Percentiles rank a stretch among this genome's conserved stretches.
These are phyloP conservation scores for Cylloceria caligata DNA, from an alignment of 2,888 invertebrate genomes.

Conservation along the genomic window DNA sequence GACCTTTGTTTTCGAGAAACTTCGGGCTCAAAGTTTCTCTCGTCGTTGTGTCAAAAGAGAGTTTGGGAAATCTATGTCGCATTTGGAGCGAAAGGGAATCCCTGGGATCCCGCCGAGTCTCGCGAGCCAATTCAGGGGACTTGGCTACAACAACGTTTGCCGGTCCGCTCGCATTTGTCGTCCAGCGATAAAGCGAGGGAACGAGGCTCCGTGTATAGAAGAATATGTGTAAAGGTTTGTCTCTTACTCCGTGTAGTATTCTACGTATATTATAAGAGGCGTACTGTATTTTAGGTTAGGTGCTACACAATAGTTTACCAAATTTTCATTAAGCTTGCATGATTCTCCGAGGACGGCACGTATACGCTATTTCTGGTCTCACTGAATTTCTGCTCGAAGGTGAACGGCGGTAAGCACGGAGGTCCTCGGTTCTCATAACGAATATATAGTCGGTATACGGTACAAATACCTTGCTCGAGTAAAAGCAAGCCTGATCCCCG, in stretches of 20 bases:
- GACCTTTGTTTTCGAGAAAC: neutral
- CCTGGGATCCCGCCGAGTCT: too few relatives aligned
- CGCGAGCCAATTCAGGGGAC: too few relatives aligned
- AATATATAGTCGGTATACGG: constrained; percentile 14
- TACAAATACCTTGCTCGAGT: constrained; percentile 39
- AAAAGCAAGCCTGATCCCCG: constrained; percentile 20
- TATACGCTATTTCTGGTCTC: neutral
- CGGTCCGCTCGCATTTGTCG: too few relatives aligned
- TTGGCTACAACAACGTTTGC: too few relatives aligned
- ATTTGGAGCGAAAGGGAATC: too few relatives aligned
- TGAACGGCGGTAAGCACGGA: constrained; percentile 2
- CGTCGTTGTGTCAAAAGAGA: neutral
- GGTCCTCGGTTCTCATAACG: constrained; percentile 10
- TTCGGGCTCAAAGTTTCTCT: neutral
- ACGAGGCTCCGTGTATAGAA: too few relatives aligned
- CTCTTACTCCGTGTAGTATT: too few relatives aligned
- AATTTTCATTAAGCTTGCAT: neutral
- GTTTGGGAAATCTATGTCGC: too few relatives aligned
- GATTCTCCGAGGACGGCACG: neutral
- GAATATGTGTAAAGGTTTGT: too few relatives aligned
- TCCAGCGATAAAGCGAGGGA: too few relatives aligned
- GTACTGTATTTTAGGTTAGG: neutral
- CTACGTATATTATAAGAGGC: too few relatives aligned
- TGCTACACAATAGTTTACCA: neutral
- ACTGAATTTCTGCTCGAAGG: neutral